These are phyloP conservation scores for Tachysurus fulvidraco DNA, from an alignment of 2,113 vertebrate genomes.

Conservation along the genomic window DNA sequence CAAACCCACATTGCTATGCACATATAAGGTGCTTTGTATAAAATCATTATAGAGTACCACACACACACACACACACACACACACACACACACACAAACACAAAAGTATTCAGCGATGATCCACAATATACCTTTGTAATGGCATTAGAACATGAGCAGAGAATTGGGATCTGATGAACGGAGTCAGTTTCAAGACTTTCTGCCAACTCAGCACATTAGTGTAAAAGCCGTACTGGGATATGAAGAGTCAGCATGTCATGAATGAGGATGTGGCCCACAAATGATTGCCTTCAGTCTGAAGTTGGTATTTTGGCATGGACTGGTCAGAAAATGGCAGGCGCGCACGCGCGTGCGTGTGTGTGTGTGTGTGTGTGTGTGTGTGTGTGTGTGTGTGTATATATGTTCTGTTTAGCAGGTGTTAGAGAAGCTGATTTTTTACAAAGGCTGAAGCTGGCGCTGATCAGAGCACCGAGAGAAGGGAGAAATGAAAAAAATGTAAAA, in stretches of 20 bases:
- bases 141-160: slow-evolving; percentile 1
- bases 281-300: slow-evolving; percentile 16
- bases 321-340: slow-evolving; percentile 24
- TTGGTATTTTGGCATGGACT: slow-evolving; percentile 18
- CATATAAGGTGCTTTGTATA: slow-evolving; percentile 29
- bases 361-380: slow-evolving; percentile 20
- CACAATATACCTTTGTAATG: not conserved
- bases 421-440: slow-evolving; percentile 50
- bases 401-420: slow-evolving; percentile 48
- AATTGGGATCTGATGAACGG: not conserved
- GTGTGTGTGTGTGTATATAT: slow-evolving; percentile 11
- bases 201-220: not conserved
- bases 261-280: not conserved
- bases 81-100: not conserved
- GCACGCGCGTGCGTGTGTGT: not conserved
- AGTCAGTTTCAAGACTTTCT: slow-evolving; percentile 21
- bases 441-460: slow-evolving; percentile 45
- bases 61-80: not conserved
- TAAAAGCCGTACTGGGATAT: not conserved
- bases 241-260: slow-evolving; percentile 3
- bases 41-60: not conserved
- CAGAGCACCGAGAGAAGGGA: slow-evolving; percentile 33
- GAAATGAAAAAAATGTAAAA: slow-evolving; percentile 44
- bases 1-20: slow-evolving; percentile 23
- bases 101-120: not conserved